A percentile compares a stretch with the other conserved stretches of the same genome.
These are phyloP conservation scores for Paguma larvata DNA, from an alignment of 2,797 vertebrate species.

Conservation along the genomic window DNA sequence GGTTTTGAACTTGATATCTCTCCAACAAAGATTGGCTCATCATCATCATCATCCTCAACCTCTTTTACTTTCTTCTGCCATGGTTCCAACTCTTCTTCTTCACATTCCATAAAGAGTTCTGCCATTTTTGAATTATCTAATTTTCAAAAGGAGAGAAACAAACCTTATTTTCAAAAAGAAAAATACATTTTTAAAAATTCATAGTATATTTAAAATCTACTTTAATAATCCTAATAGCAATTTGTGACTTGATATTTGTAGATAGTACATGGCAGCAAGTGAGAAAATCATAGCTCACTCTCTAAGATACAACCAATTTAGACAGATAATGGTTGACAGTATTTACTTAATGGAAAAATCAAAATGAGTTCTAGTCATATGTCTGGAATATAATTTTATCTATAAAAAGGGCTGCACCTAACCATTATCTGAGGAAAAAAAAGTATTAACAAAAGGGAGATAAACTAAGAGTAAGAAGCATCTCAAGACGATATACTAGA, in stretches of 20 bases:
- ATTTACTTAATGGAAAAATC: conserved; percentile 11
- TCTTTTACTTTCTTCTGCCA: conserved; percentile 94
- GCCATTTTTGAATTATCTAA: conserved; percentile 90
- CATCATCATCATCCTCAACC: conserved; percentile 92
- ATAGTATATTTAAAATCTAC: conserved; percentile 20
- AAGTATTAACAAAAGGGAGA: neutral
- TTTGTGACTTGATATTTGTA: conserved; percentile 59
- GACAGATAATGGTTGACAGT: neutral
- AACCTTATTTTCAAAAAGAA: conserved; percentile 60
- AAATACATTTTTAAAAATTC: conserved; percentile 20
- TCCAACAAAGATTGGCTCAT: conserved; percentile 97
- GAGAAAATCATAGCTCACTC: conserved; percentile 35
- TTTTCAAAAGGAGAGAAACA: conserved; percentile 65
- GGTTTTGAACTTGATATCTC: conserved; percentile 93
- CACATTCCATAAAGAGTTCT: conserved; percentile 96
- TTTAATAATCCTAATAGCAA: conserved; percentile 52
- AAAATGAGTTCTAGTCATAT: conserved; percentile 29
- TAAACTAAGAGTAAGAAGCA: conserved; percentile 37
- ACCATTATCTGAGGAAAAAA: neutral
- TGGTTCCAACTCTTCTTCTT: conserved; percentile 95
- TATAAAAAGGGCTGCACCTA: conserved; percentile 25
- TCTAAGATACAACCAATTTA: conserved; percentile 25
- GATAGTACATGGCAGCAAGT: neutral
- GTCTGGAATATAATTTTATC: conserved; percentile 2
- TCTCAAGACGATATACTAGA: neutral